A percentile compares a stretch with the other conserved stretches of the same genome.
Evolutionary conservation across 2,113 vertebrate species (phyloP).

Genomic region (Callithrix jacchus): DNA sequence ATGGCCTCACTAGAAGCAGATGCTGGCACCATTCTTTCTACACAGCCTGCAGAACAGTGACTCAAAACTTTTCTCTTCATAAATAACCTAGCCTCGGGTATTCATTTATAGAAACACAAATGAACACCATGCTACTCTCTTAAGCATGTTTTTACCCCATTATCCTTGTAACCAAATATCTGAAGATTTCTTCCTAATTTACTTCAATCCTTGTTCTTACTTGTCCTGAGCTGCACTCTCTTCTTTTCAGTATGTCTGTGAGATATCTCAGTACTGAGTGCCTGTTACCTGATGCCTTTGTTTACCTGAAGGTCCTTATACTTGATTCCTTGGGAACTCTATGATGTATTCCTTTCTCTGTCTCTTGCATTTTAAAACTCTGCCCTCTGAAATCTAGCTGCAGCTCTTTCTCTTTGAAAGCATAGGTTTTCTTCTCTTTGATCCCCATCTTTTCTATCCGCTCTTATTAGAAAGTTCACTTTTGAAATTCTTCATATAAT

Average conservation of each 20-base stretch:
- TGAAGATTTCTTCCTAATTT: not conserved
- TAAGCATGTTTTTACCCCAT: not conserved
- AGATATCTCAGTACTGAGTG: not conserved
- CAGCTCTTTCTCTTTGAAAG: not conserved
- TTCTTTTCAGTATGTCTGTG: not conserved
- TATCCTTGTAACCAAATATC: not conserved
- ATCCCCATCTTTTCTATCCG: not conserved
- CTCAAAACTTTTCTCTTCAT: no score
- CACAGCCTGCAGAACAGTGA: no score
- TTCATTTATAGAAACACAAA: no score
- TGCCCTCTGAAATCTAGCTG: not conserved
- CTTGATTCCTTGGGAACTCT: not conserved
- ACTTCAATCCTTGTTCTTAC: not conserved
- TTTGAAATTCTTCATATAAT: not conserved
- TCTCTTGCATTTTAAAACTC: not conserved
- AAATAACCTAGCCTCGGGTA: no score
- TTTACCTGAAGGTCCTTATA: not conserved
- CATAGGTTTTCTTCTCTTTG: not conserved
- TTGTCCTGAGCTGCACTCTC: not conserved
- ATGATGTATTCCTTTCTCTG: not conserved
- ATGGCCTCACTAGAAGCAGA: no score
- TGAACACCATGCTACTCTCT: not conserved
- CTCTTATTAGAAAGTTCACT: not conserved
- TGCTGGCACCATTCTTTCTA: no score
- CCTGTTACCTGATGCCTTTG: not conserved